Base-by-base conservation (phyloP, 2,888 invertebrate species). In the Xanthostigma xanthostigma region DNA sequence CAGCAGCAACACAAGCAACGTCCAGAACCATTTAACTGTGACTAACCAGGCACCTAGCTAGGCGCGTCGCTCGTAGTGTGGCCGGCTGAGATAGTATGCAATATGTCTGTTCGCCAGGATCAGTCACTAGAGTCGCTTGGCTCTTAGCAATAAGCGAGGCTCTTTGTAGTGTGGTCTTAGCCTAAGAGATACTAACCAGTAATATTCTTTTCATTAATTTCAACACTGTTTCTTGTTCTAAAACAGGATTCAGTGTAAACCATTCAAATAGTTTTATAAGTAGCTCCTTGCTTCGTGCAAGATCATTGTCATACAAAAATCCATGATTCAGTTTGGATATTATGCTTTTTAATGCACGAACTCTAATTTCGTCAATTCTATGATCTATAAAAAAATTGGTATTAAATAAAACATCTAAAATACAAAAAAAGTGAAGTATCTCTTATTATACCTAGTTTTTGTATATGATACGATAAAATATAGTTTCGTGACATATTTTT, bases 251-350 rank as follows among this genome's bases (percentile, higher is more conserved):
- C 48, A 69, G 71, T 44, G 73, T 61, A 60, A 82, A 80, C 81
- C 81, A 83, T 45, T 73, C 68, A 43, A 81, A 64, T 33, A 82
- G 63, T 51, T 74, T 73, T 45, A 70, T 65, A 17, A 82, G 59
- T 13, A 82, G 64, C 57, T 78, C 74, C 51, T 76, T 73, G 37
- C 73, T 75, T 40, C 73, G 67, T 13, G 73, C 69, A 46, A 79
- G 60, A 57, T 79, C 78, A 58, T 78, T 77, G 48, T 78, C 74
- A 45, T 76, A 67, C 47, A 71, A 65, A 66, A 78, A 75, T 14
- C 79, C 81, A 53, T 76, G 65, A 49, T 74, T 73, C n/a, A 81
- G 64, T 61, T 83, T 83, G 1, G 78, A 74, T 53, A 73, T 53
- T 13, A 68, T 61, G 49, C 64, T 64, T 42, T 59, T 51, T 41